These are phyloP conservation scores for Asteroscopus sphinx DNA, from an alignment of 2,888 invertebrate species.

Conservation along the genomic window DNA sequence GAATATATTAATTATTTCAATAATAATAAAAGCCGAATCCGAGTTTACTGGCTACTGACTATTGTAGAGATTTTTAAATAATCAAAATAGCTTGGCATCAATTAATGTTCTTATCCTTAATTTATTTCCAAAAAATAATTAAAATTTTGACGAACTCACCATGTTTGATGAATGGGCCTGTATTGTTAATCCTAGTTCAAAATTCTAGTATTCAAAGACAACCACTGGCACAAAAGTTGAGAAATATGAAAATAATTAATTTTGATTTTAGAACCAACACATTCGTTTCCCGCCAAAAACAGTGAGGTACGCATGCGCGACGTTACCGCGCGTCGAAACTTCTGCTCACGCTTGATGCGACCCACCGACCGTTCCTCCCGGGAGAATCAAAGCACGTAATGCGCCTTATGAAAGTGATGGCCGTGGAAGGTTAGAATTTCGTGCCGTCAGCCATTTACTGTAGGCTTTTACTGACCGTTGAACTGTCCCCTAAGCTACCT, in stretches of 20 bases:
- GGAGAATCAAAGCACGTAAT: constrained; percentile 76
- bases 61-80: too few species aligned
- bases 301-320: constrained; percentile 75
- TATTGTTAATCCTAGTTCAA: not conserved
- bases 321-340: constrained; percentile 75
- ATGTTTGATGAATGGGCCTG: constrained; percentile 3
- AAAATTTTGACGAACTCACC: constrained; percentile 31
- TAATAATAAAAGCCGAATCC: too few species aligned
- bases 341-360: constrained; percentile 69
- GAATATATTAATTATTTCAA: too few species aligned
- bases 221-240: constrained; percentile 37
- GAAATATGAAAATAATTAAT: constrained; percentile 15
- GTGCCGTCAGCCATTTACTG: constrained; percentile 46
- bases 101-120: too few species aligned
- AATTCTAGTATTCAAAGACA: constrained; percentile 12
- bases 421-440: constrained; percentile 70
- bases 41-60: too few species aligned
- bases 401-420: constrained; percentile 78
- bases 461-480: constrained; percentile 39
- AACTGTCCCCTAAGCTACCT: constrained; percentile 37
- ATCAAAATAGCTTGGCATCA: too few species aligned
- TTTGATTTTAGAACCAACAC: constrained; percentile 46
- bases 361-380: constrained; percentile 75
- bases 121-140: not conserved
- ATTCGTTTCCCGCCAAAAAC: constrained; percentile 74